These are phyloP conservation scores for Python bivittatus DNA, from an alignment of 2,113 vertebrate genomes.

Conservation along the genomic window DNA sequence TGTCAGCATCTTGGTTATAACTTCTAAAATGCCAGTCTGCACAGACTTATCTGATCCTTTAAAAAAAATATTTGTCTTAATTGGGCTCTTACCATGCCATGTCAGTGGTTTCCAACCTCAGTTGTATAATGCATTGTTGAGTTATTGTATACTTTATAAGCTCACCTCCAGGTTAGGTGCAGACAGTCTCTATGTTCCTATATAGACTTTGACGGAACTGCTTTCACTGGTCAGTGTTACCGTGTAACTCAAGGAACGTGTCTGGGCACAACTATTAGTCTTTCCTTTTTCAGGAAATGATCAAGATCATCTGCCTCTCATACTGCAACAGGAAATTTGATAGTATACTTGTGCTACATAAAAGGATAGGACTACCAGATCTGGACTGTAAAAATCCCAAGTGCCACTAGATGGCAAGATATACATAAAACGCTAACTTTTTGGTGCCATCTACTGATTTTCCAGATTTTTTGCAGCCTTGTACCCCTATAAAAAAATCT, in stretches of 20 bases:
- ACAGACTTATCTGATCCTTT: not conserved
- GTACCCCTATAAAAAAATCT: not conserved
- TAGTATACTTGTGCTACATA: not conserved
- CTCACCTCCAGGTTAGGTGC: not conserved
- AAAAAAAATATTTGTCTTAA: conserved; percentile 10
- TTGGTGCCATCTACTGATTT: not conserved
- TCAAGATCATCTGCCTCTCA: not conserved
- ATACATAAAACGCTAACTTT: not conserved
- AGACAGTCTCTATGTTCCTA: not conserved
- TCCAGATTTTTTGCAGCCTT: not conserved
- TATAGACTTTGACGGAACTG: not conserved
- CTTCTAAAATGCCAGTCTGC: not conserved
- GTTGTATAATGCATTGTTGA: not conserved
- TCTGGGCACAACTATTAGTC: not conserved
- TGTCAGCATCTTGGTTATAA: not conserved
- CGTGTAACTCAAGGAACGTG: not conserved
- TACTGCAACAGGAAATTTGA: not conserved
- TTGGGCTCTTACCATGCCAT: not conserved
- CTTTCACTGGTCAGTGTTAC: not conserved
- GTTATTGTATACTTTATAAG: not conserved
- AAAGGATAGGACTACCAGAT: not conserved
- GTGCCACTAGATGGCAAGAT: not conserved
- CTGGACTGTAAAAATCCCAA: not conserved
- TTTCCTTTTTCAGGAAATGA: not conserved
- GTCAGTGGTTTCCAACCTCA: not conserved